These are phyloP conservation scores for Yponomeuta evonymella DNA, from an alignment of 2,888 invertebrate genomes.

Conservation along the genomic window DNA sequence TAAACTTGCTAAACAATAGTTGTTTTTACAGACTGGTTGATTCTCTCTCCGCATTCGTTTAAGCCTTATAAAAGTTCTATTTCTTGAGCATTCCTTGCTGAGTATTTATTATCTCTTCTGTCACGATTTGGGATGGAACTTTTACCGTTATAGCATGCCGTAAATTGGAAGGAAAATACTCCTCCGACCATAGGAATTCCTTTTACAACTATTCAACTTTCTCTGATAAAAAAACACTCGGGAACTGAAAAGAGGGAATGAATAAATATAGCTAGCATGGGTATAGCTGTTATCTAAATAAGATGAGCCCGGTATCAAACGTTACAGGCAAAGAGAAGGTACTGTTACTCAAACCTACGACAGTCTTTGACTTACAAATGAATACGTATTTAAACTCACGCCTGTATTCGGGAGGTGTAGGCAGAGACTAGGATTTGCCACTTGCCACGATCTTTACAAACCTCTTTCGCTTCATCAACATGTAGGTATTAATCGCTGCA, in stretches of 20 bases:
- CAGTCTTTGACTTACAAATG: too few relatives aligned
- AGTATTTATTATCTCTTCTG: conserved; percentile 7
- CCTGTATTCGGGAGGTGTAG: too few relatives aligned
- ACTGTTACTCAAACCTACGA: neutral
- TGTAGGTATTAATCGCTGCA: too few relatives aligned
- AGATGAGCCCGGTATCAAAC: conserved; percentile 37
- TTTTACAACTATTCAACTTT: conserved; percentile 46
- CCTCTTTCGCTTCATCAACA: too few relatives aligned
- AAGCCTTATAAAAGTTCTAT: neutral
- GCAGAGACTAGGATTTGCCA: too few relatives aligned
- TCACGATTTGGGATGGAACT: conserved; percentile 2
- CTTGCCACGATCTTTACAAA: too few relatives aligned
- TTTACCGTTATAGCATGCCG: conserved; percentile 9
- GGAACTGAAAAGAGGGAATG: conserved; percentile 6
- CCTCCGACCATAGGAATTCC: conserved; percentile 37
- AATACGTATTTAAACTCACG: too few relatives aligned
- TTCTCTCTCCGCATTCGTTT: neutral
- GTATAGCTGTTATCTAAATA: conserved; percentile 38
- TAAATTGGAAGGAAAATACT: conserved; percentile 22
- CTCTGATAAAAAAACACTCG: conserved; percentile 54
- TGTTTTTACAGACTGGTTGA: neutral
- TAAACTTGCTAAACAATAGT: neutral
- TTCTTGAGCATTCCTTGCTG: neutral
- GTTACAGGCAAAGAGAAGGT: neutral
- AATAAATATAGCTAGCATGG: conserved; percentile 31